Evolutionary conservation across 53 echinoderm and acorn worm species (phyloP), one percentile per base, ranked within the genome.

Genomic region (Arbacia lixula): DNA sequence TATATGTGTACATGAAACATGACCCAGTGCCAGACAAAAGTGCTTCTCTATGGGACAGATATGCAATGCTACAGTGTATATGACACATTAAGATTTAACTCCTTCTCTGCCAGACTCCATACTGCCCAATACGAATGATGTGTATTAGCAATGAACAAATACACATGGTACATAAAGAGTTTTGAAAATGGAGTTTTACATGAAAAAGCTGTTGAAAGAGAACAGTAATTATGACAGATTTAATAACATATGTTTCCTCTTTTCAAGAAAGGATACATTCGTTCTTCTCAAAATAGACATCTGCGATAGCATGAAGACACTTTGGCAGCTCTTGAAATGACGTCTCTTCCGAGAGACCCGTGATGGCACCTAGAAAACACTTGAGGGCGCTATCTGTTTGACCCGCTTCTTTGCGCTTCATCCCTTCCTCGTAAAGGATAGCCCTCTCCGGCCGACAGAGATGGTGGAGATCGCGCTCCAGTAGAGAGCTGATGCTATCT

Each of bases 261-360:
- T n/a, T n/a, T n/a, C n/a, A n/a, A n/a, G n/a, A 38, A 91, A 96
- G 96, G 96, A 96, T 96, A 96, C 96, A 96, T 85, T 96, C 96
- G 16, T 96, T 93, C 78, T 91, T 89, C 43, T 91, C 89, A 89
- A 93, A 96, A 83, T 96, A 96, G 21, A 93, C 89, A 68, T 96
- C 85, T 19, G 96, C 88, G 62, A 95, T 86, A 64, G 88, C 87
- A 74, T 96, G 96, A 12, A 96, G 93, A 85, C 96, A 96, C 86
- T 87, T 91, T 1, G 96, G 96, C 0, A 96, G 88, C 32, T 91
- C 89, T 3, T 87, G 76, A 72, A 91, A 96, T 3, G 91, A 71
- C 21, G 87, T 87, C 22, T 57, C 64, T 71, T 93, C 91, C 17
- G 87, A 84, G 22, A 96, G 60, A 14, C 96, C 96, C 6, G 93